Conservation (phyloP, 2,888 invertebrate genomes). For the Schrankia costaestrigalis region DNA sequence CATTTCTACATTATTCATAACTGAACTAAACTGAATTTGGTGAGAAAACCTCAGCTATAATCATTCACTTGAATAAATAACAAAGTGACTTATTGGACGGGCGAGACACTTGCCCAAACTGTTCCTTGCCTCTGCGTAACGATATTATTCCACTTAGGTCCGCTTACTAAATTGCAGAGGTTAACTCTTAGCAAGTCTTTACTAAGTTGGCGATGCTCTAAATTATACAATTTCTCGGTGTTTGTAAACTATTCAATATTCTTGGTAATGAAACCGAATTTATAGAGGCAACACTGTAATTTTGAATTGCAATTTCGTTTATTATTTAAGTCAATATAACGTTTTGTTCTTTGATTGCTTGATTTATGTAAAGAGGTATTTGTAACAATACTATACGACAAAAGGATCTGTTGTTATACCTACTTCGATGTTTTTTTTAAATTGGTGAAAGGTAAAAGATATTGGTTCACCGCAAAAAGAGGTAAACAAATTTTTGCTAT, state of each 20-base stretch:
- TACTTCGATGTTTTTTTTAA: no score
- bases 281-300: no score
- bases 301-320: no score
- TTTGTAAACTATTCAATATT: constrained; percentile 9
- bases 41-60: constrained; percentile 13
- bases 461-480: no score
- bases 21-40: constrained; percentile 4
- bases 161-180: constrained; percentile 10
- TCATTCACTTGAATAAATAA: constrained; percentile 19
- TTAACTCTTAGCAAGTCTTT: constrained; percentile 16
- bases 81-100: constrained; percentile 16
- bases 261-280: not conserved
- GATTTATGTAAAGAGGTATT: no score
- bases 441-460: no score
- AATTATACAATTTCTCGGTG: constrained; percentile 15
- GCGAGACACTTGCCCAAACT: constrained; percentile 10
- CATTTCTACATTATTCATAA: constrained; percentile 3
- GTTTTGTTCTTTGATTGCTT: no score
- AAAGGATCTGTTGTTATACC: no score
- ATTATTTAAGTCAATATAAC: no score
- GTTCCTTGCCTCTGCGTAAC: constrained; percentile 11
- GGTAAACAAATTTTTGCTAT: no score
- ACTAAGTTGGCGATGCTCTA: constrained; percentile 15
- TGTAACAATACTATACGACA: no score
- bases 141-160: constrained; percentile 14